Percentiles rank a stretch among this genome's conserved stretches.
Conservation (phyloP, 2,888 invertebrate genomes). For the Lamellibrachia satsuma region DNA sequence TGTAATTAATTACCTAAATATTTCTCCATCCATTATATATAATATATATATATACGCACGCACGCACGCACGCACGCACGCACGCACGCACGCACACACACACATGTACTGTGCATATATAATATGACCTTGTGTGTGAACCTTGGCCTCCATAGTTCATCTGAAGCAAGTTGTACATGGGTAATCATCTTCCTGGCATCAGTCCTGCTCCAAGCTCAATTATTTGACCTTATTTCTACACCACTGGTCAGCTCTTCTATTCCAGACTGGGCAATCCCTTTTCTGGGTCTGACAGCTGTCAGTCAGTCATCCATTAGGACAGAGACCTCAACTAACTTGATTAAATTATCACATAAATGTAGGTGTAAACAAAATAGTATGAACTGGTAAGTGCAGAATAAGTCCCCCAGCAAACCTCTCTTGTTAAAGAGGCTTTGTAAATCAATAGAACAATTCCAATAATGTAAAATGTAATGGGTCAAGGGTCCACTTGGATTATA, state of each 20-base stretch:
- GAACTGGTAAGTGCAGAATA: neutral
- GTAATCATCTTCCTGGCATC: neutral
- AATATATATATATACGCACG: neutral
- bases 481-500: too few species aligned
- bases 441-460: too few species aligned
- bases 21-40: too few species aligned
- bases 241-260: neutral
- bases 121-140: neutral
- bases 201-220: neutral
- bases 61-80: neutral
- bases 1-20: neutral
- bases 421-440: too few species aligned
- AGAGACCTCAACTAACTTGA: neutral
- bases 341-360: neutral
- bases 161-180: neutral
- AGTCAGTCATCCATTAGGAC: neutral
- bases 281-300: neutral
- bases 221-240: neutral
- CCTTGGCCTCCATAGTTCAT: neutral
- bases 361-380: neutral
- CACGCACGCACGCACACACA: neutral
- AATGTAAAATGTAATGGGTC: too few species aligned
- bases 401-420: neutral
- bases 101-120: too few species aligned
- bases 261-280: neutral